phyloP scores from a whole-genome alignment of 53 echinoderm and acorn worm genomes.

The Astropecten irregularis region DNA sequence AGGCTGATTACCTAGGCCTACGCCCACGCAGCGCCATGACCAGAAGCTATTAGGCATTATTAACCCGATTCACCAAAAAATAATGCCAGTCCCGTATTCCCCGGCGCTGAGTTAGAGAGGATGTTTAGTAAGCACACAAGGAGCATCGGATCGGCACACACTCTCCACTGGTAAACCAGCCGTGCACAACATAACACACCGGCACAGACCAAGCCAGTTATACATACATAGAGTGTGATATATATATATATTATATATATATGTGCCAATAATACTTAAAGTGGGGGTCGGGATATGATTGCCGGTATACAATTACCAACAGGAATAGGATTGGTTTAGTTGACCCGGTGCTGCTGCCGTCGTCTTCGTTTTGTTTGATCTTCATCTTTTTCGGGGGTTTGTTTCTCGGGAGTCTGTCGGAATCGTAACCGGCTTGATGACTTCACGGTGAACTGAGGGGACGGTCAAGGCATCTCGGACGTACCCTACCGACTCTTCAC shows the following conservation, averaged over 20 bases:
- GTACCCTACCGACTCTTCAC: no score
- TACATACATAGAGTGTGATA: no score
- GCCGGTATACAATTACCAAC: conserved; percentile 24
- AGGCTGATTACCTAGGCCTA: conserved; percentile 1
- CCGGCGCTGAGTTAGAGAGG: no score
- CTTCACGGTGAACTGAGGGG: conserved; percentile 29
- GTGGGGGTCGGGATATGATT: conserved; percentile 31
- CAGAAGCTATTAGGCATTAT: conserved; percentile 28
- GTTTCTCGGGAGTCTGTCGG: no score
- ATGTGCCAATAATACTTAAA: conserved; percentile 59
- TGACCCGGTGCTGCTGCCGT: no score
- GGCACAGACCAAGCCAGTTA: neutral
- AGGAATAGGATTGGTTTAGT: conserved; percentile 42
- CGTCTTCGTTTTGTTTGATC: no score
- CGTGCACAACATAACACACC: neutral
- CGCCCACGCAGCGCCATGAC: conserved; percentile 13
- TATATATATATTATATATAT: no score
- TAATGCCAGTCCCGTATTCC: neutral
- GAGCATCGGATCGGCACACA: neutral
- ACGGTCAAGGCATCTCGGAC: conserved; percentile 42
- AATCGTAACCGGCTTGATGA: conserved; percentile 15
- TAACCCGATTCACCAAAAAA: conserved; percentile 14
- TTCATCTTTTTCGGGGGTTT: no score
- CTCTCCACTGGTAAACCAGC: conserved; percentile 25
- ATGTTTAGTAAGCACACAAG: no score